Conservation (phyloP, 2,888 invertebrate genomes). For the Agriopis leucophaearia region DNA sequence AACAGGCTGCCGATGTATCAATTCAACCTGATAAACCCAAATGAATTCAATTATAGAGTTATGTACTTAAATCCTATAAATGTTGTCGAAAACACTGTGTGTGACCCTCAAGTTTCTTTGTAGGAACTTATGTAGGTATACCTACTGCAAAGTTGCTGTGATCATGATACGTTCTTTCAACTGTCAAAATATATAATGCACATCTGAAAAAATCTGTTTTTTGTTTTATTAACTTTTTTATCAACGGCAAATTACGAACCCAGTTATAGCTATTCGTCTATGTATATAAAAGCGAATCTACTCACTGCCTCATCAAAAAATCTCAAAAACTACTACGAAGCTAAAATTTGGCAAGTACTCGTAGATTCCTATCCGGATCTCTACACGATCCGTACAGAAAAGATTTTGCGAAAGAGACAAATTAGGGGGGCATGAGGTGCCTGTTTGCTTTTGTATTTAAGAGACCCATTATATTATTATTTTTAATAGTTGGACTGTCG, state of each 20-base stretch:
- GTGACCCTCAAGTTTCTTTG: slow-evolving; percentile 61
- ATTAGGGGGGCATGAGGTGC: no score
- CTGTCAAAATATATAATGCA: background rate
- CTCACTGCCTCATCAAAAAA: no score
- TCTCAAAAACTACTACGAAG: no score
- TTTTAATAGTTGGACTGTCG: background rate
- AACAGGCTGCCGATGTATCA: slow-evolving; percentile 92
- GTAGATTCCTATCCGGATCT: no score
- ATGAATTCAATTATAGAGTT: slow-evolving; percentile 91
- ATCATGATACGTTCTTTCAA: background rate
- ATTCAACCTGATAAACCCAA: slow-evolving; percentile 88
- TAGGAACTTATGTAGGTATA: slow-evolving; percentile 3
- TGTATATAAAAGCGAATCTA: no score
- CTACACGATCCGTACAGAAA: no score
- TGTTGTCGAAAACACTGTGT: slow-evolving; percentile 88
- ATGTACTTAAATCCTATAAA: slow-evolving; percentile 88
- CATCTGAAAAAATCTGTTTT: background rate
- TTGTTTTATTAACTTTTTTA: background rate
- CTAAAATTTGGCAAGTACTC: no score
- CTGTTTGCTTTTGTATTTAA: no score
- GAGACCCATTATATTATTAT: background rate
- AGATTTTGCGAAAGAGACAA: no score
- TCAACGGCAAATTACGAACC: background rate
- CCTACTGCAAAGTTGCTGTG: background rate
- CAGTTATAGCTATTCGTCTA: no score